Evolutionary conservation across 2,113 vertebrate genomes (phyloP), one percentile per base, ranked within the genome.

Genomic region (Leptocoma aspasia): DNA sequence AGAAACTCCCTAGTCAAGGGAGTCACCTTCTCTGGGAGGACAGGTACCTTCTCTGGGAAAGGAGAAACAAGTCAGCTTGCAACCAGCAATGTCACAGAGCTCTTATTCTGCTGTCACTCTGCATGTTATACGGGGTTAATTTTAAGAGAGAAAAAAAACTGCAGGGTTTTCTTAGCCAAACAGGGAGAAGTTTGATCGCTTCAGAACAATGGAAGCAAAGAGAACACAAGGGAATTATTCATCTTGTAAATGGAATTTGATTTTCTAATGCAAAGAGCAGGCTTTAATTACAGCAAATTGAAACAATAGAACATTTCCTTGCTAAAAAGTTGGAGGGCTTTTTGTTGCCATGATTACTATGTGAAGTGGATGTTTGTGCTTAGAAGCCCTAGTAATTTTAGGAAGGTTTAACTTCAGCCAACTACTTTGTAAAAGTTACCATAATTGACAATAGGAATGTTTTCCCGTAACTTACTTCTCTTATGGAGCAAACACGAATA

Each of bases 241-340:
- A 39, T 92, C 66, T 72, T 57, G 30, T 39, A 94, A 88, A 82
- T 59, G 47, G 59, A 90, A 72, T 90, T 94, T 77, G 66, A 77
- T 97, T 93, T 93, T 94, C 82, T 92, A 80, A 92, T 88, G 90
- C 59, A 63, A 94, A 93, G n/a, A 93, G 64, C 76, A 86, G 75
- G 82, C 86, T 94, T 80, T 92, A 83, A 93, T 94, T 93, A 80
- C 71, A 90, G 33, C 33, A 83, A 88, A 70, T 66, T 66, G 76
- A 95, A 95, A 90, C 86, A 96, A 95, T 82, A 65, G 70, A 64
- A 82, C 56, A 56, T 85, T 95, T 95, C 85, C 92, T 94, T 77
- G 57, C 85, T 88, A 45, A 95, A 91, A 90, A 50, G 2, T 56
- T 54, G 31, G 57, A 85, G 24, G 12, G 9, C 2, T 56, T 75